Evolutionary conservation across 2,113 vertebrate species (phyloP).

Genomic region (Rhombomys opimus): DNA sequence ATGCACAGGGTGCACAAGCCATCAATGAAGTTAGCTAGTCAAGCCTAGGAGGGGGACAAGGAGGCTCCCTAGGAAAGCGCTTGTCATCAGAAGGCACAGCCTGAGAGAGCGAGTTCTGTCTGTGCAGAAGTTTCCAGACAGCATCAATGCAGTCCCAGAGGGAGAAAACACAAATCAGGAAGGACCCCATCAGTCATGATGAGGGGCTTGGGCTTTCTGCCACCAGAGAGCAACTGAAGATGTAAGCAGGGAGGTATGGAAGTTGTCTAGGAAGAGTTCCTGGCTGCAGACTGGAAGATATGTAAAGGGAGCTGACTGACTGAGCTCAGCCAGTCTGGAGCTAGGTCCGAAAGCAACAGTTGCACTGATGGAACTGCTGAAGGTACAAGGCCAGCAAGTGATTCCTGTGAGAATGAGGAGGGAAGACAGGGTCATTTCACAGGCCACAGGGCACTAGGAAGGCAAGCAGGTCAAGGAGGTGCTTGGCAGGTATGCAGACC

Average conservation of each 20-base stretch:
- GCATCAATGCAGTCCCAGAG: neutral
- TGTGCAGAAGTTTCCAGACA: neutral
- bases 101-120: rapidly evolving
- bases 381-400: neutral
- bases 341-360: neutral
- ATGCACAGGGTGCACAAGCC: neutral
- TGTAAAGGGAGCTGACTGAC: neutral
- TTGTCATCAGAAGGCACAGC: neutral
- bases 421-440: neutral
- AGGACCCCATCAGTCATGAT: neutral
- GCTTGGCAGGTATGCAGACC: neutral
- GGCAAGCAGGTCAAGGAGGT: neutral
- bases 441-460: neutral
- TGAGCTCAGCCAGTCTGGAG: neutral
- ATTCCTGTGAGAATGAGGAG: neutral
- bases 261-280: neutral
- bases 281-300: neutral
- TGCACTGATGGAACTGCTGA: rapidly evolving
- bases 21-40: neutral
- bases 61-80: neutral
- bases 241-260: neutral
- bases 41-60: too few relatives aligned
- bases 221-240: neutral
- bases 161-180: neutral
- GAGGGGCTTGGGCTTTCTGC: neutral